Evolutionary conservation across 2,797 vertebrate genomes (phyloP), one percentile per base, ranked within the genome.

Genomic region (Tadarida brasiliensis): DNA sequence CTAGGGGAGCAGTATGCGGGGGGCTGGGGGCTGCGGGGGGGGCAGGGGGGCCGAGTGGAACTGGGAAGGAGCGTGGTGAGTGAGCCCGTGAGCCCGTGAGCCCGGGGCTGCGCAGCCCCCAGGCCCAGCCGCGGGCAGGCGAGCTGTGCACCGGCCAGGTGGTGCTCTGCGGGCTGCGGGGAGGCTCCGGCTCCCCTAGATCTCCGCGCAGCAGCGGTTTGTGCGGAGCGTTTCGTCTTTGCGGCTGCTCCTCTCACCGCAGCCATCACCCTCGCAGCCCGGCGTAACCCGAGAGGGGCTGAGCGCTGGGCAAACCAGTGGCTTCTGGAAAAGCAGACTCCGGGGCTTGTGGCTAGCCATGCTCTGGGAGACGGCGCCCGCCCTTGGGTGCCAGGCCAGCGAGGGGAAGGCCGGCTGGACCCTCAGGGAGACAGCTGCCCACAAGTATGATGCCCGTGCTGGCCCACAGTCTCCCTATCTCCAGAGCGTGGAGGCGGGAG

Each of bases 221-320:
- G 56, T 61, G 20, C 59, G 35, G 78, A 95, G 94, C 83, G 28
- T 97, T 94, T 81, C 3, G 70, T 94, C 90, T 94, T 96, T 96
- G 97, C 96, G 88, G 97, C 92, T 56, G 95, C 94, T 87, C 28
- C 44, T 63, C 82, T 95, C 78, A 73, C 95, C 90, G 74, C 98
- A 97, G 97, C 97, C 96, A 95, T 97, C 98, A 98, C 97, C 94
- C 96, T 97, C 89, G 94, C 95, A 44, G 95, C 94, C 95, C 94
- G 51, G 80, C 59, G 92, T 95, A 98, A 98, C 89, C 92, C 87
- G 96, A 97, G 96, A 98, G 96, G 94, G 92, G 22, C 77, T 54
- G 68, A 96, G 95, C 91, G 80, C 91, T 47, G 70, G 71, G 85
- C 39, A 96, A 96, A 97, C 16, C 94, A 22, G 85, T 80, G 93